Evolutionary conservation across 2,888 invertebrate species (phyloP).

Genomic region (Euphydryas editha): DNA sequence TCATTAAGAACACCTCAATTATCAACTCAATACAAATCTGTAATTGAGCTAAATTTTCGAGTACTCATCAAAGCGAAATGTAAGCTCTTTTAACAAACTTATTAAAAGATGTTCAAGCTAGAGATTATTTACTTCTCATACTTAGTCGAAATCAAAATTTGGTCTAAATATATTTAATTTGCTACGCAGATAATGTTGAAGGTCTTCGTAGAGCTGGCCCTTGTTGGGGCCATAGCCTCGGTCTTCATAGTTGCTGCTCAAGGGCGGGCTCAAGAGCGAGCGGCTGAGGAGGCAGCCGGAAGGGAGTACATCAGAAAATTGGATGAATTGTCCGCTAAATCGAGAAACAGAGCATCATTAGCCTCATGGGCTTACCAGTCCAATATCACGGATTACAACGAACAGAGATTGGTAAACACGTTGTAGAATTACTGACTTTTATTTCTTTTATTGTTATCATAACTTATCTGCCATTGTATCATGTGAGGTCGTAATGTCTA

Average conservation of each 20-base stretch:
- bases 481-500: too few relatives aligned
- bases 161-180: slow-evolving; percentile 1
- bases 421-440: neutral
- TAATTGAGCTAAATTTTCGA: too few relatives aligned
- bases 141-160: neutral
- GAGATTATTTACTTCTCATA: too few relatives aligned
- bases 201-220: slow-evolving; percentile 70
- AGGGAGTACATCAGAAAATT: slow-evolving; percentile 84
- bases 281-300: slow-evolving; percentile 83
- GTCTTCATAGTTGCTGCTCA: slow-evolving; percentile 77
- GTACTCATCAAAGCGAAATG: too few relatives aligned
- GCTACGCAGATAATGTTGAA: slow-evolving; percentile 70
- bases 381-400: slow-evolving; percentile 88
- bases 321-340: slow-evolving; percentile 82
- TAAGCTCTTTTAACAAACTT: too few relatives aligned
- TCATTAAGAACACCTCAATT: too few relatives aligned
- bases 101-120: too few relatives aligned
- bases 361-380: slow-evolving; percentile 90
- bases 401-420: slow-evolving; percentile 69
- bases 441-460: neutral
- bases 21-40: too few relatives aligned
- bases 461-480: too few relatives aligned
- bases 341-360: slow-evolving; percentile 81
- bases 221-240: slow-evolving; percentile 76
- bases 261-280: slow-evolving; percentile 72